Conservation (phyloP, 2,888 invertebrate species). For the Drosophila suboccidentalis region DNA sequence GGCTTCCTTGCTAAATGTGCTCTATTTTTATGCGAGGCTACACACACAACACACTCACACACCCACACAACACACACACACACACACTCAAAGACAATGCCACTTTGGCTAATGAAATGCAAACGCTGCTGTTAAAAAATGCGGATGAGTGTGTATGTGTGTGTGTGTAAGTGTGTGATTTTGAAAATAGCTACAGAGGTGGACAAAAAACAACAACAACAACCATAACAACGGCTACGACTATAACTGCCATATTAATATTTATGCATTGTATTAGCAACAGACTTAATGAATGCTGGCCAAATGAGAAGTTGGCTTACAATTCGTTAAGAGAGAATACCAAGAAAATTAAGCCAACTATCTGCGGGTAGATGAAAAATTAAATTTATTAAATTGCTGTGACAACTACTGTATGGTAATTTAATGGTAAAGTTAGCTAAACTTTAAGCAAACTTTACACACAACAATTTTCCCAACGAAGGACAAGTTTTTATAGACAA, state of each 20-base stretch:
- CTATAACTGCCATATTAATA: conserved; percentile 70
- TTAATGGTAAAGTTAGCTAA: not conserved
- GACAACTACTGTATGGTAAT: not conserved
- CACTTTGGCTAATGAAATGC: conserved; percentile 81
- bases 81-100: conserved; percentile 60
- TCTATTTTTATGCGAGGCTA: conserved; percentile 66
- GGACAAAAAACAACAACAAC: conserved; percentile 11
- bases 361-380: not conserved
- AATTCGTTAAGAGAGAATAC: not conserved
- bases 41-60: conserved; percentile 42
- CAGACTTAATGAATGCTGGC: conserved; percentile 54
- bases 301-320: conserved; percentile 27
- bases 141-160: conserved; percentile 26
- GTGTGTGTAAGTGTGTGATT: conserved; percentile 27
- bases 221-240: conserved; percentile 19
- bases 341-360: not conserved
- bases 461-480: not conserved
- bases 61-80: conserved; percentile 17
- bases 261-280: conserved; percentile 62
- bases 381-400: conserved; percentile 1
- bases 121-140: conserved; percentile 61
- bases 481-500: too few species aligned
- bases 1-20: conserved; percentile 64
- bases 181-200: conserved; percentile 60
- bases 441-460: not conserved